Conservation (phyloP, 2,888 invertebrate species). For the Ennomos fuscantarius region DNA sequence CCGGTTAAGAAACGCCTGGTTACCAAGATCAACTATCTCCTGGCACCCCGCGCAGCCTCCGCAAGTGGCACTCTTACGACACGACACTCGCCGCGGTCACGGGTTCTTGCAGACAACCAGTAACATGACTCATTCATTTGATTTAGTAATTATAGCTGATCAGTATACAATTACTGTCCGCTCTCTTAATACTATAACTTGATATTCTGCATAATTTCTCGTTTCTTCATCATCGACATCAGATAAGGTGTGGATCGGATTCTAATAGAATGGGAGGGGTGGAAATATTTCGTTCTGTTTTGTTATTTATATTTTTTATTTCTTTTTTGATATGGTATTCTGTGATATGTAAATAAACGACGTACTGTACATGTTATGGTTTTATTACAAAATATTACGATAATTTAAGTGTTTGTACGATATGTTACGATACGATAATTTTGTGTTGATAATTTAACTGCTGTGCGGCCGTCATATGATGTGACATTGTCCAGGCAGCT, state of each 20-base stretch:
- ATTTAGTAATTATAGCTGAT: conserved; percentile 23
- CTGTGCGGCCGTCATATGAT: too few relatives aligned
- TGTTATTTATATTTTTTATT: conserved; percentile 10
- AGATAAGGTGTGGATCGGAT: background rate
- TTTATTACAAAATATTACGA: conserved; percentile 1
- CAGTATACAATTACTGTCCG: conserved; percentile 6
- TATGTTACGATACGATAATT: too few relatives aligned
- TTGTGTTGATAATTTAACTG: too few relatives aligned
- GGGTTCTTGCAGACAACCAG: conserved; percentile 9
- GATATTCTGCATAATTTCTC: background rate
- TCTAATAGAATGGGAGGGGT: conserved; percentile 1
- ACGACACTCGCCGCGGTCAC: background rate
- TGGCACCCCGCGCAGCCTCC: background rate
- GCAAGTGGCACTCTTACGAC: background rate
- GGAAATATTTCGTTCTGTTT: background rate
- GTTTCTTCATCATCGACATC: too few relatives aligned
- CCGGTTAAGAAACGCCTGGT: conserved; percentile 18
- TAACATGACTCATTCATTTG: conserved; percentile 16
- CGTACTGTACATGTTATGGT: conserved; percentile 1
- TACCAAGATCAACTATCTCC: conserved; percentile 25
- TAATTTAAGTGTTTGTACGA: too few relatives aligned
- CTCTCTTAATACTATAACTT: background rate
- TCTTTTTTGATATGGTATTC: conserved; percentile 24
- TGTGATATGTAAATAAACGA: conserved; percentile 29
- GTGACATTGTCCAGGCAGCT: too few relatives aligned